Conservation (phyloP, 1,140 invertebrate species). For the Pseudomyrmex flavicornis region DNA sequence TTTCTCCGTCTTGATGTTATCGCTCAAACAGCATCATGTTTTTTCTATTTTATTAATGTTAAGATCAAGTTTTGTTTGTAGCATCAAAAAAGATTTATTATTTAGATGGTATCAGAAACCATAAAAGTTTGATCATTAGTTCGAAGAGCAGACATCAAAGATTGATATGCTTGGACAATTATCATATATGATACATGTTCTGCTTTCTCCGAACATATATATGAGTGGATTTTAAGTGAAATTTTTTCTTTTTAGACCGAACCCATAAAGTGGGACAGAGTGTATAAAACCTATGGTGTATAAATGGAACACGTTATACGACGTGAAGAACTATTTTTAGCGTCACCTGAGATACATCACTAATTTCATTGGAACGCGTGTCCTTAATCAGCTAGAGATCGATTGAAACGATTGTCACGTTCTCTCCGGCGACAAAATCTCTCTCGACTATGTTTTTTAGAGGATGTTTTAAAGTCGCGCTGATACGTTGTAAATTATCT, state of each 20-base stretch:
- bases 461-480: too few species aligned
- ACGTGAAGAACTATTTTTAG: constrained; percentile 31
- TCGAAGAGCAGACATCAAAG: not conserved
- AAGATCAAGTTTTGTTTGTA: not conserved
- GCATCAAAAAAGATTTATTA: not conserved
- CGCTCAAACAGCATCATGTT: too few species aligned
- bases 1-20: too few species aligned
- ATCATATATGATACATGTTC: not conserved
- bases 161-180: not conserved
- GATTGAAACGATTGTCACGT: not conserved
- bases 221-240: constrained; percentile 8
- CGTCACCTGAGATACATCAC: constrained; percentile 45
- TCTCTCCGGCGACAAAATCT: not conserved
- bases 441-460: too few species aligned
- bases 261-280: constrained; percentile 9
- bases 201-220: not conserved
- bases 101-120: too few species aligned
- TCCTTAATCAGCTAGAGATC: constrained; percentile 48
- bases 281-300: constrained; percentile 5
- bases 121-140: not conserved
- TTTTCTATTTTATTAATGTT: too few species aligned
- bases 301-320: constrained; percentile 20
- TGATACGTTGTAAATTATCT: too few species aligned
- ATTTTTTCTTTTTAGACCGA: not conserved
- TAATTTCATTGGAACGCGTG: constrained; percentile 21